Conservation (phyloP, 2,113 vertebrate species). For the Numenius arquata region DNA sequence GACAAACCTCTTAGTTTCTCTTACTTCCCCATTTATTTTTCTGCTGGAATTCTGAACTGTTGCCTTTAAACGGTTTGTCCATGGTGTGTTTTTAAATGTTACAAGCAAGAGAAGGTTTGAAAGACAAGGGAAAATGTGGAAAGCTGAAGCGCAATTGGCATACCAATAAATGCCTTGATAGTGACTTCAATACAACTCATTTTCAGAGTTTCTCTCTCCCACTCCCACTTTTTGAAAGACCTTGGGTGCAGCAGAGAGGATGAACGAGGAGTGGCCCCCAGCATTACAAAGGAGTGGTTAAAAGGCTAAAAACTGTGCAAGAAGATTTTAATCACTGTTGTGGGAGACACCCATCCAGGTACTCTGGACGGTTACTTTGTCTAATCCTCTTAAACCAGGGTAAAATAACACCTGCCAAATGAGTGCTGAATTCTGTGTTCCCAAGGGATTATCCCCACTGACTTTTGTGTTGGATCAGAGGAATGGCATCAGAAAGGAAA, state of each 20-base stretch:
- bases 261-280: neutral
- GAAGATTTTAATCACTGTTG: accelerated
- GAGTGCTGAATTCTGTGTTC: neutral
- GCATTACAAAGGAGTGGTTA: neutral
- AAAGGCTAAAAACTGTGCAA: neutral
- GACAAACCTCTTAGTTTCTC: neutral
- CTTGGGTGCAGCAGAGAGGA: neutral
- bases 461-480: neutral
- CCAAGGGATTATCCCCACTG: neutral
- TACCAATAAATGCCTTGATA: neutral
- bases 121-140: neutral
- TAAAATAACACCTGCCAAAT: neutral
- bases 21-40: neutral
- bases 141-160: neutral
- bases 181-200: neutral
- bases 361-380: neutral
- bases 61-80: neutral
- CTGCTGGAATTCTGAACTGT: neutral
- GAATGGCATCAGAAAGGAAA: neutral
- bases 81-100: neutral
- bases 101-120: neutral
- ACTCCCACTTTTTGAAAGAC: neutral
- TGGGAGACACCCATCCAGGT: neutral
- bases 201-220: neutral
- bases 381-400: slow-evolving; percentile 1